phyloP scores from a whole-genome alignment of 2,113 vertebrate species.

The Neolamprologus devosi region DNA sequence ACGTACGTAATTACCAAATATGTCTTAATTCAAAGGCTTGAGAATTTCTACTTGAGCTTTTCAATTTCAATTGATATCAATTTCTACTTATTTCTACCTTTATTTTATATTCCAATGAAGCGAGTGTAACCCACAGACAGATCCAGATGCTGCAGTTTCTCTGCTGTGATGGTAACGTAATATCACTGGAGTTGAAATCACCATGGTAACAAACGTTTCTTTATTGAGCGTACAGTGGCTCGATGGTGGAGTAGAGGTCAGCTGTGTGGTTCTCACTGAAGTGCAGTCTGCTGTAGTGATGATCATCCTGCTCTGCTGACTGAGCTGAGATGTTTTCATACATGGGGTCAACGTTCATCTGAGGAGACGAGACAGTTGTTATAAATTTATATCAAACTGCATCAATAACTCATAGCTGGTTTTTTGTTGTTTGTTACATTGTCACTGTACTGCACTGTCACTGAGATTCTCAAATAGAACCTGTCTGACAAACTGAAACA shows the following conservation, averaged over 20 bases:
- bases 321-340: background rate
- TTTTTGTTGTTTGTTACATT: background rate
- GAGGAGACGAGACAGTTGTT: background rate
- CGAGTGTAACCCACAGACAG: background rate
- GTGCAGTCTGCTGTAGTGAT: background rate
- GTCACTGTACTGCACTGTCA: background rate
- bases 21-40: rapidly evolving
- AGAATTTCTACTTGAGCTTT: background rate
- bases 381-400: background rate
- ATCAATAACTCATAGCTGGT: background rate
- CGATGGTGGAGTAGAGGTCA: background rate
- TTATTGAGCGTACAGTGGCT: background rate
- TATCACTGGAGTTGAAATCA: background rate
- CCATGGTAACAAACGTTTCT: background rate
- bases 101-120: background rate
- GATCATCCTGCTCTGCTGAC: background rate
- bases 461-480: background rate
- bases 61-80: background rate
- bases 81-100: background rate
- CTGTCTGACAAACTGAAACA: background rate
- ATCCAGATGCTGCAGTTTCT: background rate
- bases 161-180: background rate
- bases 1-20: background rate
- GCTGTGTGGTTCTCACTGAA: background rate
- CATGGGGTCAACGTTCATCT: background rate